A percentile compares a stretch with the other conserved stretches of the same genome.
Evolutionary conservation across 2,888 invertebrate genomes (phyloP).

Genomic region (Furcula furcula): DNA sequence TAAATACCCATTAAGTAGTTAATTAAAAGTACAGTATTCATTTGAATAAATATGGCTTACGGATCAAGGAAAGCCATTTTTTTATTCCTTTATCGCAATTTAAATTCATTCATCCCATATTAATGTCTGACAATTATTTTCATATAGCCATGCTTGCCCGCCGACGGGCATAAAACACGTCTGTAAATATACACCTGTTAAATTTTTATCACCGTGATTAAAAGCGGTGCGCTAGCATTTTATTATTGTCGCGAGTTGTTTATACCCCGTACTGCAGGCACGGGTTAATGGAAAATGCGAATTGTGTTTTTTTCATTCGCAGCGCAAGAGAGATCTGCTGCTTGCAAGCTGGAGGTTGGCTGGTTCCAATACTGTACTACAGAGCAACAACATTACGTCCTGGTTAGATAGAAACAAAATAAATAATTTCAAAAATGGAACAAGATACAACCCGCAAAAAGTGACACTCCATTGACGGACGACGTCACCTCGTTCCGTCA

Average conservation of each 20-base stretch:
- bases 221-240: slow-evolving; percentile 46
- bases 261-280: slow-evolving; percentile 25
- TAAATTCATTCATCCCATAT: slow-evolving; percentile 12
- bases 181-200: slow-evolving; percentile 33
- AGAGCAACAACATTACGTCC: not conserved
- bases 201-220: slow-evolving; percentile 45
- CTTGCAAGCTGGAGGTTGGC: no score
- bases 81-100: slow-evolving; percentile 3
- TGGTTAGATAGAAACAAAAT: slow-evolving; percentile 13
- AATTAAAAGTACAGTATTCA: no score
- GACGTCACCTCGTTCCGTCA: slow-evolving; percentile 41
- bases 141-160: slow-evolving; percentile 13
- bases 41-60: no score
- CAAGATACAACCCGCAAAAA: slow-evolving; percentile 34
- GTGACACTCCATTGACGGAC: slow-evolving; percentile 48
- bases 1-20: no score
- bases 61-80: no score
- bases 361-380: no score
- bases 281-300: slow-evolving; percentile 33
- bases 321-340: no score
- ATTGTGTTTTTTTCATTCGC: slow-evolving; percentile 21
- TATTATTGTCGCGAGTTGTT: slow-evolving; percentile 37
- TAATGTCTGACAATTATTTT: slow-evolving; percentile 26
- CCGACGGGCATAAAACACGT: slow-evolving; percentile 8
- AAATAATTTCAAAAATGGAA: slow-evolving; percentile 46